Evolutionary conservation across 2,888 invertebrate genomes (phyloP).

Genomic region (Biston betularia): DNA sequence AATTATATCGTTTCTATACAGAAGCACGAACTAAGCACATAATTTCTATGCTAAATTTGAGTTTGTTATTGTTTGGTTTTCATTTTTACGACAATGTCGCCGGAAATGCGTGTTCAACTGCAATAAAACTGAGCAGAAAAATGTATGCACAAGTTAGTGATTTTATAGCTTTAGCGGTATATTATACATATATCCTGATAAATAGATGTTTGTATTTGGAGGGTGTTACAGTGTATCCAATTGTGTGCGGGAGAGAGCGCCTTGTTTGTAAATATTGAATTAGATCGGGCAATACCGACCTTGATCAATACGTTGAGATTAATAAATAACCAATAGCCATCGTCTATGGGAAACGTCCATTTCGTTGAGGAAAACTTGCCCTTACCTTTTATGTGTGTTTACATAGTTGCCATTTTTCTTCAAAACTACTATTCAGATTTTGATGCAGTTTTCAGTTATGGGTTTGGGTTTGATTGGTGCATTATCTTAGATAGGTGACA

Average conservation of each 20-base stretch:
- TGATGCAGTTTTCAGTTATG: too few relatives aligned
- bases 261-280: constrained; percentile 49
- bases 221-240: constrained; percentile 28
- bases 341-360: constrained; percentile 38
- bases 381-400: constrained; percentile 25
- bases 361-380: constrained; percentile 32
- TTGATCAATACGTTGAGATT: constrained; percentile 43
- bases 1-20: constrained; percentile 32
- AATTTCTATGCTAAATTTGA: constrained; percentile 39
- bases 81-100: constrained; percentile 45
- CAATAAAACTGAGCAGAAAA: constrained; percentile 53
- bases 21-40: constrained; percentile 30
- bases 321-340: constrained; percentile 44
- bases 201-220: constrained; percentile 27
- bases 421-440: too few relatives aligned
- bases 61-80: constrained; percentile 48
- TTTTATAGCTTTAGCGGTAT: constrained; percentile 39
- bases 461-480: too few relatives aligned
- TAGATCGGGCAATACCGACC: constrained; percentile 35
- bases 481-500: too few relatives aligned
- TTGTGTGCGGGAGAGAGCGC: constrained; percentile 36
- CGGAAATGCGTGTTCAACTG: constrained; percentile 55
- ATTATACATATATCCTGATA: constrained; percentile 17
- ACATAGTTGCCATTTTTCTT: too few relatives aligned
- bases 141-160: constrained; percentile 50